A percentile compares a stretch with the other conserved stretches of the same genome.
These are phyloP conservation scores for Nyctibius bracteatus DNA, from an alignment of 2,113 vertebrate species.

Conservation along the genomic window DNA sequence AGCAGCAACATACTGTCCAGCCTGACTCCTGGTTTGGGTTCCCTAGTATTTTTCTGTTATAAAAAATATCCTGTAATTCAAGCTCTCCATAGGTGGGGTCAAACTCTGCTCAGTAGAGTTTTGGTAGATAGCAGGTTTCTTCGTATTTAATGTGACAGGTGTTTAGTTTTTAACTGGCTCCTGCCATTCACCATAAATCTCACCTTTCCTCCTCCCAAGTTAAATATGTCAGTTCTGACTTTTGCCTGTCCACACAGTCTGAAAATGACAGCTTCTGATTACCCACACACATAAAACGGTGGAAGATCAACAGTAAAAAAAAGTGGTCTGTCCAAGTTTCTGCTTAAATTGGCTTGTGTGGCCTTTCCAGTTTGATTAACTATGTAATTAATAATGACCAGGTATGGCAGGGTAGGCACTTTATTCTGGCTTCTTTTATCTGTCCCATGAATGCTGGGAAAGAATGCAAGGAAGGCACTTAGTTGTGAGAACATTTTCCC, in stretches of 20 bases:
- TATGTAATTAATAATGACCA: slow-evolving; percentile 21
- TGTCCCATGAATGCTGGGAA: neutral
- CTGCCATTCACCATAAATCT: neutral
- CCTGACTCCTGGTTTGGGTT: neutral
- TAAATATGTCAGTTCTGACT: neutral
- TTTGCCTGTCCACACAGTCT: neutral
- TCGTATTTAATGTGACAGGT: neutral
- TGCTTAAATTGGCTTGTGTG: neutral
- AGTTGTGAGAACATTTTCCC: neutral
- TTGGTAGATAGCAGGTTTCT: neutral
- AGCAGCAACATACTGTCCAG: neutral
- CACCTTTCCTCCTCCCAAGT: neutral
- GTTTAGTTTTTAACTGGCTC: neutral
- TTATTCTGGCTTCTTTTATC: neutral
- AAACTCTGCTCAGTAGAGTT: neutral
- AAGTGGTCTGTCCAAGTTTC: neutral
- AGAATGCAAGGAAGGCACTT: neutral
- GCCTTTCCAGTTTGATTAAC: neutral
- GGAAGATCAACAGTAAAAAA: neutral
- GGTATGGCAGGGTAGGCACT: neutral
- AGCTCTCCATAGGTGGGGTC: neutral
- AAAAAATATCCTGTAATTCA: neutral
- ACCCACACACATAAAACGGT: neutral
- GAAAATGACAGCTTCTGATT: neutral
- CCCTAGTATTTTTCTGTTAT: neutral